Base-by-base conservation (phyloP, 1,140 invertebrate genomes). In the Zaprionus taronus region DNA sequence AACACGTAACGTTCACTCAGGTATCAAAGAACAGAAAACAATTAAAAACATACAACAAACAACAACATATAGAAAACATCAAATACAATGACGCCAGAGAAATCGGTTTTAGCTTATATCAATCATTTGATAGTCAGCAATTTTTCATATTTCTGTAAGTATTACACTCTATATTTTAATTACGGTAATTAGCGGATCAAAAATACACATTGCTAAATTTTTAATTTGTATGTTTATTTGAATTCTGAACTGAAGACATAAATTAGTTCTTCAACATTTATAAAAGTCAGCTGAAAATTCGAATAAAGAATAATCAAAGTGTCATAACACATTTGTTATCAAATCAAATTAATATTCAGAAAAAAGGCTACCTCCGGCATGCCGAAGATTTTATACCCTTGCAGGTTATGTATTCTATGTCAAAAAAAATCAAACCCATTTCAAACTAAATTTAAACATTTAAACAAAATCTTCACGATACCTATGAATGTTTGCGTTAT, bases 111-210 rank as follows among this genome's bases (percentile, higher is more conserved):
- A 82, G 91, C 91, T 62, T 92, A 92, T 74, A 65, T 91, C 62
- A 92, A 92, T 87, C 91, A 92, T 63, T 83, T 92, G 58, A 91
- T 92, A 67, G 83, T 92, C 84, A 92, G 91, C 82, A 92, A 92
- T 73, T 91, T 92, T 82, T 90, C 91, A 91, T 92, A 92, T 81
- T 92, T 92, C 69, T 87, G 91, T 92, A 87, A 92, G 91, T 92
- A 90, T 68, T 41, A 22, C 11, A 44, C 2, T 11, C 9, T 20
- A 6, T 12, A 22, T n/a, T 51, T 9, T 11, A 24, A 51, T 22
- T 51, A 51, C 47, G 11, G 20, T 14, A 51, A 49, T 49, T n/a
- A 22, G 11, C 9, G 9, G 11, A 49, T 49, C 3, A 11, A 12
- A 51, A 22, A 24, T 22, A 24, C 47, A 24, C 2, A 14, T 22